Base-by-base conservation (phyloP, 2,113 vertebrate genomes). In the Boleophthalmus pectinirostris region DNA sequence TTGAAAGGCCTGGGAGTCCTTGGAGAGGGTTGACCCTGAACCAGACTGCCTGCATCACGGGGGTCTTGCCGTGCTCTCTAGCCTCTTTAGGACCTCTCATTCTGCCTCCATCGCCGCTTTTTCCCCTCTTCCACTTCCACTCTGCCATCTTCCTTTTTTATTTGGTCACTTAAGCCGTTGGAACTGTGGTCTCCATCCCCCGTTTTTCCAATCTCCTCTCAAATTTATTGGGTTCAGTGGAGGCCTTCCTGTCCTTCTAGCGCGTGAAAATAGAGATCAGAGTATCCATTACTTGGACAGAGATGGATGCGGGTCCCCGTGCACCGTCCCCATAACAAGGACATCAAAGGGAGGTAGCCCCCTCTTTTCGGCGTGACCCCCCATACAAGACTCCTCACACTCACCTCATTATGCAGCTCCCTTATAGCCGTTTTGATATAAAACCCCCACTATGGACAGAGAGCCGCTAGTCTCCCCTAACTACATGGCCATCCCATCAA, bases 221-320 rank as follows among this genome's bases (percentile, higher is more conserved):
- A 94, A 94, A 94, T 94, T 94, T 94, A 94, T 94, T 94, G 93
- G 94, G 93, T 94, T 94, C 93, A 94, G 90, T 89, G 90, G 92
- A 94, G 92, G 92, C 93, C 90, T 92, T 92, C 89, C 92, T 93
- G 93, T 94, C 94, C 93, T 94, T 94, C 93, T 90, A 88, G 89
- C n/a, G 80, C 82, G 91, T 92, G 93, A 90, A 93, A 94, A 94
- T 93, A 92, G 93, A 92, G 93, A 94, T 94, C 93, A 94, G 92
- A 93, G 94, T 91, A 93, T 92, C 92, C 93, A 94, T 94, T 94
- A 94, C 92, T 90, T 77, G 84, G 93, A 94, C 94, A 93, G 92
- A 94, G 93, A 94, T 94, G 92, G 91, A 94, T 94, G 91, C 86
- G 69, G 91, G 91, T 92, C 92, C 84, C 86, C 60, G 54, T 82